Conservation (phyloP, 2,888 invertebrate genomes). For the Drosophila flavopinicola region DNA sequence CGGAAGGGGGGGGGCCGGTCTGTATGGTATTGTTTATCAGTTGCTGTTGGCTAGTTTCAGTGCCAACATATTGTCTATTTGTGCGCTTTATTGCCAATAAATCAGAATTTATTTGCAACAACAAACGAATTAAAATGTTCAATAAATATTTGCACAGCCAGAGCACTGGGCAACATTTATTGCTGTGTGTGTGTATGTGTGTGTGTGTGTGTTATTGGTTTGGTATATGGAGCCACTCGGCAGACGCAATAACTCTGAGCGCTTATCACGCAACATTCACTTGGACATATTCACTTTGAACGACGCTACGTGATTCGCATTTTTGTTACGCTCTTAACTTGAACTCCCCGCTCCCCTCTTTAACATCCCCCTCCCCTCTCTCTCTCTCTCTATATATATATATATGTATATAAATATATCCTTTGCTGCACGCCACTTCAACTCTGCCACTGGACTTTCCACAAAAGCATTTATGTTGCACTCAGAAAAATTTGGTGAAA, state of each 20-base stretch:
- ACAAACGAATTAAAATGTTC: constrained; percentile 84
- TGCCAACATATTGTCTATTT: constrained; percentile 73
- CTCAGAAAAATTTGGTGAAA: constrained; percentile 20
- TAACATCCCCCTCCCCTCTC: background rate
- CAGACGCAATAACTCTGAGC: constrained; percentile 67
- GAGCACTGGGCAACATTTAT: constrained; percentile 64
- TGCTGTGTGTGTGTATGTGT: constrained; percentile 20
- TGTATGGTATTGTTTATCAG: constrained; percentile 37
- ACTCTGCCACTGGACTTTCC: background rate
- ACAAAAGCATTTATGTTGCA: constrained; percentile 2
- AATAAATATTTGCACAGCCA: constrained; percentile 83
- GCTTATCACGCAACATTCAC: constrained; percentile 65
- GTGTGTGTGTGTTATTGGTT: constrained; percentile 12
- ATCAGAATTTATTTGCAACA: constrained; percentile 85
- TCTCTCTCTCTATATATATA: too few species aligned
- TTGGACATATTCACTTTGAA: constrained; percentile 83
- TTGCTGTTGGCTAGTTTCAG: constrained; percentile 46
- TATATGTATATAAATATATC: too few species aligned
- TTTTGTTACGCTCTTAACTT: constrained; percentile 80
- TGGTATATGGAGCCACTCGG: constrained; percentile 49
- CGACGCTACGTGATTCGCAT: constrained; percentile 83
- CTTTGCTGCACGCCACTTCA: constrained; percentile 1
- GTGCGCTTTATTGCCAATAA: constrained; percentile 84
- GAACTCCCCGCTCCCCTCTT: constrained; percentile 7
- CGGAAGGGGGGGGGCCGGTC: background rate